Conservation (phyloP, 2,797 vertebrate species). For the Tragelaphus eurycerus region DNA sequence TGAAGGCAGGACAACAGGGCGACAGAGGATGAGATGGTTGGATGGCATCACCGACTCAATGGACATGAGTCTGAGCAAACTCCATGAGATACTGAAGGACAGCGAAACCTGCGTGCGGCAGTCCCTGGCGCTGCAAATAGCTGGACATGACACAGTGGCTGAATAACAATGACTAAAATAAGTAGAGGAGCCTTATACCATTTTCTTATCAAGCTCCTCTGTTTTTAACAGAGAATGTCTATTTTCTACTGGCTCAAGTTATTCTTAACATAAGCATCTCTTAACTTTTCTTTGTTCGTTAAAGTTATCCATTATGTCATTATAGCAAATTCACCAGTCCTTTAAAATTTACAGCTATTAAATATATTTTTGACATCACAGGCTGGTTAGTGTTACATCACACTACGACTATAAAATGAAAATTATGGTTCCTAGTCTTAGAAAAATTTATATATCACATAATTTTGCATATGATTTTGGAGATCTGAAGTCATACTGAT, state of each 20-base stretch:
- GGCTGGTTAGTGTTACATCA: background rate
- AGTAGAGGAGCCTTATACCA: too few species aligned
- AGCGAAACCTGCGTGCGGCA: background rate
- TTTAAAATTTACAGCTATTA: background rate
- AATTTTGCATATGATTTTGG: background rate
- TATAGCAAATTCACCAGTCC: background rate
- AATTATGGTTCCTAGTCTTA: background rate
- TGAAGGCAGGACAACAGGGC: too few species aligned
- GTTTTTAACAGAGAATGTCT: background rate
- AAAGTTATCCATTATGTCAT: background rate
- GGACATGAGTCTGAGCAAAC: background rate
- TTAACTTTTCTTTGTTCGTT: slow-evolving; percentile 6
- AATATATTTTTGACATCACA: background rate
- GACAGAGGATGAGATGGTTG: background rate
- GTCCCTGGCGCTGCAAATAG: background rate
- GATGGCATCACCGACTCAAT: background rate
- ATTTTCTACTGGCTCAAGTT: background rate
- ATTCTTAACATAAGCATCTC: background rate
- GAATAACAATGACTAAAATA: too few species aligned
- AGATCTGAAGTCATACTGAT: background rate
- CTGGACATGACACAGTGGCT: too few species aligned
- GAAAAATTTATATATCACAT: background rate
- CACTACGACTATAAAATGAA: background rate
- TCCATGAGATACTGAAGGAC: background rate
- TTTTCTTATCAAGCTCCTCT: background rate